phyloP scores from a whole-genome alignment of 2,113 vertebrate species.

The Tylochromis polylepis region DNA sequence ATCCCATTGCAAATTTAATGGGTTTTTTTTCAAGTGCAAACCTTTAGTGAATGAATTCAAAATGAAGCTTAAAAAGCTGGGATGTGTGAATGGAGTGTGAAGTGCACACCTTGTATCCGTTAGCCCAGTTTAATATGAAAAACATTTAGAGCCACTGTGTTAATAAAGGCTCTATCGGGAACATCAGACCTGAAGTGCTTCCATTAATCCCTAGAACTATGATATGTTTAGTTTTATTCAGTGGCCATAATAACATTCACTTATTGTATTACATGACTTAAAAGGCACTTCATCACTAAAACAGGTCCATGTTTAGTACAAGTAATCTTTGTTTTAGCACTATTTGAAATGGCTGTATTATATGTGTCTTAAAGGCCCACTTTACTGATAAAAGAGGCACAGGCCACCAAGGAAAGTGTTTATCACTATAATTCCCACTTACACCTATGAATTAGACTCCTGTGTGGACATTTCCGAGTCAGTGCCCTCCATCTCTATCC shows the following conservation, averaged over 20 bases:
- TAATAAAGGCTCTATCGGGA: not conserved
- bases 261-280: not conserved
- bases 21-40: not conserved
- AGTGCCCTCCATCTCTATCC: not conserved
- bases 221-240: not conserved
- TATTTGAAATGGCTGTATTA: not conserved
- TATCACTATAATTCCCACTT: not conserved
- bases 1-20: not conserved
- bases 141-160: not conserved
- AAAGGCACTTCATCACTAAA: not conserved
- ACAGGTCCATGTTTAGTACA: not conserved
- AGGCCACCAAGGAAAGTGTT: not conserved
- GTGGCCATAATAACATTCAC: not conserved
- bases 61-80: not conserved
- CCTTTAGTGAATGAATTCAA: not conserved
- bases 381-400: not conserved
- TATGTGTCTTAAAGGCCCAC: not conserved
- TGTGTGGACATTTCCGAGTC: not conserved
- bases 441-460: not conserved
- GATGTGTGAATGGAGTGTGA: not conserved
- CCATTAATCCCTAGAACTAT: not conserved
- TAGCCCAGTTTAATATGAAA: not conserved
- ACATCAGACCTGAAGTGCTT: constrained; percentile 1
- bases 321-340: not conserved
- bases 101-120: not conserved